A percentile compares a stretch with the other conserved stretches of the same genome.
phyloP scores from a whole-genome alignment of 2,113 vertebrate genomes.

The Engraulis encrasicolus region DNA sequence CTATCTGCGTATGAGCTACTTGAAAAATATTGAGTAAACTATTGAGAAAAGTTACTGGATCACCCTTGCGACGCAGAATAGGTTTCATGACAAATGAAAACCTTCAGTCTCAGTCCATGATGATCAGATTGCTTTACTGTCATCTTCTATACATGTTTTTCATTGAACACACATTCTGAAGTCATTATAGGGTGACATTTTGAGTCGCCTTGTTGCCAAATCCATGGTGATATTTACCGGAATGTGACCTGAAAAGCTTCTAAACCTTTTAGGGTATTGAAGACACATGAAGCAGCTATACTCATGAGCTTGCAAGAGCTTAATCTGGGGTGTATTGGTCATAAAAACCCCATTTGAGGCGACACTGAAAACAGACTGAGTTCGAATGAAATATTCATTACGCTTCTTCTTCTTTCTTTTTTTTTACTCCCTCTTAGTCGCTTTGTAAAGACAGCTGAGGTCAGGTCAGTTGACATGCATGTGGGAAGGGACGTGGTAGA shows the following conservation, averaged over 20 bases:
- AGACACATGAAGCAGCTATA: slow-evolving; percentile 16
- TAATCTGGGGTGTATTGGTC: slow-evolving; percentile 43
- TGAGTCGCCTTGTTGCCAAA: not conserved
- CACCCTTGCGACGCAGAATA: not conserved
- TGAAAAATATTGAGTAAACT: not conserved
- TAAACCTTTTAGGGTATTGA: slow-evolving; percentile 22
- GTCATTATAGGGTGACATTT: not conserved
- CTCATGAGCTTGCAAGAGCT: slow-evolving; percentile 44
- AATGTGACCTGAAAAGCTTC: not conserved
- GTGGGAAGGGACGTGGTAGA: slow-evolving; percentile 12
- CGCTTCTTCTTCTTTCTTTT: not conserved
- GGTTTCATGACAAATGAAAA: not conserved
- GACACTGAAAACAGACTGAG: slow-evolving; percentile 68
- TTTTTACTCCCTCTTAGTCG: not conserved
- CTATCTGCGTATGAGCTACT: not conserved
- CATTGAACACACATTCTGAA: too few relatives aligned
- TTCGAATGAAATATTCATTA: slow-evolving; percentile 60
- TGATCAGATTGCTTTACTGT: too few relatives aligned
- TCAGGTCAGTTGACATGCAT: slow-evolving; percentile 48
- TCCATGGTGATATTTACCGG: not conserved
- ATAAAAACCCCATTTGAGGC: slow-evolving; percentile 56
- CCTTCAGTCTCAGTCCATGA: not conserved
- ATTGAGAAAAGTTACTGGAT: not conserved
- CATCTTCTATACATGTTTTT: too few relatives aligned
- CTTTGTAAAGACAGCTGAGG: slow-evolving; percentile 53